These are phyloP conservation scores for Gymnorhina tibicen DNA, from an alignment of 2,113 vertebrate genomes.

Conservation along the genomic window DNA sequence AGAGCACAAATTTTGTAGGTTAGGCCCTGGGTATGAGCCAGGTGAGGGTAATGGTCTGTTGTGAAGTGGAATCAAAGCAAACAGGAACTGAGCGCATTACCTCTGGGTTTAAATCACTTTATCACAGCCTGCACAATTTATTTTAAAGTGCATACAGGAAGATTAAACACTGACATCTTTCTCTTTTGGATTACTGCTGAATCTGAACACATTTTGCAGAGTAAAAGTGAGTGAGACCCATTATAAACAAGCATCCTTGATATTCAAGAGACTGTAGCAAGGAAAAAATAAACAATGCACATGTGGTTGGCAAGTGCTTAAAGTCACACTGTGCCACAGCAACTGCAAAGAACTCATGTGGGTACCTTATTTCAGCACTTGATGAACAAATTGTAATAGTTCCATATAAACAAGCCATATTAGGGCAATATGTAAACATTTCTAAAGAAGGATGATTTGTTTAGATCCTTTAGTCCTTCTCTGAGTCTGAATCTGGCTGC, in stretches of 20 bases:
- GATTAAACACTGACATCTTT: not conserved
- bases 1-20: not conserved
- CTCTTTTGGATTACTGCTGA: not conserved
- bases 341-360: not conserved
- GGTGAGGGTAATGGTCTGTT: not conserved
- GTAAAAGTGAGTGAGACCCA: not conserved
- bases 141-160: not conserved
- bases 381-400: not conserved
- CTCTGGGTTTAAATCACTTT: not conserved
- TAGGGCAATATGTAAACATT: not conserved
- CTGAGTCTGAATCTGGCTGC: not conserved
- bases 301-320: not conserved
- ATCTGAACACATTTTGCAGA: not conserved
- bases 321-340: not conserved
- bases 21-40: not conserved
- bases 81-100: not conserved
- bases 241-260: not conserved
- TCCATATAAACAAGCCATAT: not conserved
- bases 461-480: not conserved
- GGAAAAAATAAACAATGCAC: not conserved
- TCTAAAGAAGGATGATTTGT: not conserved
- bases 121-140: not conserved
- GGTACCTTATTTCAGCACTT: not conserved
- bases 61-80: not conserved
- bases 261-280: not conserved